Conservation (phyloP, 2,113 vertebrate genomes). For the Myxocyprinus asiaticus region DNA sequence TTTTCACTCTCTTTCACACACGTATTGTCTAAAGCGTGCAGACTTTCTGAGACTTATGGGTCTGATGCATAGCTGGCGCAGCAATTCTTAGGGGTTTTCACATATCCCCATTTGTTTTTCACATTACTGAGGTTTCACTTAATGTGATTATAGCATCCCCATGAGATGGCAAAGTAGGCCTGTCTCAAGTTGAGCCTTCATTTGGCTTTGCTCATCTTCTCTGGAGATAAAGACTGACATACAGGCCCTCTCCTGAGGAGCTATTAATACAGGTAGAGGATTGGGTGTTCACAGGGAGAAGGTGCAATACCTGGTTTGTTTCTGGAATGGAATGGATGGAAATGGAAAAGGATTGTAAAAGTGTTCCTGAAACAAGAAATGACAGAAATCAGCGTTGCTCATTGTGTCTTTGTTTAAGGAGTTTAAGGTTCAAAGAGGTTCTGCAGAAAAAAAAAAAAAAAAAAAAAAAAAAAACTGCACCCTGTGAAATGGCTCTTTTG, state of each 20-base stretch:
- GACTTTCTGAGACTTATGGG: constrained; percentile 76
- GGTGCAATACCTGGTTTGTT: constrained; percentile 54
- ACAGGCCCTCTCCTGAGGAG: constrained; percentile 73
- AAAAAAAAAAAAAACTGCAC: neutral
- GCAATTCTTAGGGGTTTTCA: constrained; percentile 71
- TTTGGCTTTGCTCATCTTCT: constrained; percentile 72
- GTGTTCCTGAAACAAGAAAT: neutral
- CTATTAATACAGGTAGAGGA: constrained; percentile 72
- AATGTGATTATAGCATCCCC: constrained; percentile 75
- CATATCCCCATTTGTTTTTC: constrained; percentile 78
- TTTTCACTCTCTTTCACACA: neutral
- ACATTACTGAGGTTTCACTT: constrained; percentile 78
- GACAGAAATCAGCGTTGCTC: neutral
- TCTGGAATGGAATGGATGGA: constrained; percentile 48
- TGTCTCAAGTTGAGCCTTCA: constrained; percentile 77
- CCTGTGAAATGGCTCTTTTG: neutral
- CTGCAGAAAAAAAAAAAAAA: neutral
- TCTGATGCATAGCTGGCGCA: constrained; percentile 64
- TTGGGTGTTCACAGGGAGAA: constrained; percentile 56
- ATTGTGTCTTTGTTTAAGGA: constrained; percentile 17
- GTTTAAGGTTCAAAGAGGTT: constrained; percentile 9
- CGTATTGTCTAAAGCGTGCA: constrained; percentile 40
- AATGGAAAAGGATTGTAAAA: constrained; percentile 45
- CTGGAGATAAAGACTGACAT: constrained; percentile 74
- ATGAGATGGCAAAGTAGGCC: constrained; percentile 68